phyloP scores from a whole-genome alignment of 2,888 invertebrate species.

The Alentia gelatinosa region DNA sequence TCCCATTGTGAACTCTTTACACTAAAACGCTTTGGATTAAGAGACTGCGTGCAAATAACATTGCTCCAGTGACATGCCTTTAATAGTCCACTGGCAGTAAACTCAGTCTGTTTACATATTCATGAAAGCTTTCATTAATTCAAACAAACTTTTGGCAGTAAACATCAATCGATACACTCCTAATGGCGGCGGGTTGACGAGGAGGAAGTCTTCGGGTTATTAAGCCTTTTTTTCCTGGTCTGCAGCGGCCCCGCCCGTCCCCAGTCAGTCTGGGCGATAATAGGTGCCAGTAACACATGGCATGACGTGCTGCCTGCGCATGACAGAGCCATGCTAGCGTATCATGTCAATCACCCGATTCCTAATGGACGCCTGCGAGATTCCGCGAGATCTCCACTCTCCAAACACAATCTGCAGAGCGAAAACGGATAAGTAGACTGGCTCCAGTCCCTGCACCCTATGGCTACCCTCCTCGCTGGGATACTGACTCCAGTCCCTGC shows the following conservation, averaged over 20 bases:
- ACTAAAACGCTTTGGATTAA: too few relatives aligned
- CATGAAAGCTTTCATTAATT: not conserved
- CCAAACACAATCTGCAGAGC: not conserved
- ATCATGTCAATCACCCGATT: conserved; percentile 19
- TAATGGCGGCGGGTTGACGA: not conserved
- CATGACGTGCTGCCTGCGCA: not conserved
- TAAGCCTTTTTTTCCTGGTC: not conserved
- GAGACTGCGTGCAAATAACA: too few relatives aligned
- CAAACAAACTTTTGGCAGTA: not conserved
- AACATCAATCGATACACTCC: not conserved
- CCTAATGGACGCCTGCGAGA: conserved; percentile 11
- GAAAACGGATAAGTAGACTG: not conserved
- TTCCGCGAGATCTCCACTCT: not conserved
- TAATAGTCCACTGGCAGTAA: too few relatives aligned
- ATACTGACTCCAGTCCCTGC: too few relatives aligned
- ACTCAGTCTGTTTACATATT: not conserved
- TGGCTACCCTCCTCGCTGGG: too few relatives aligned
- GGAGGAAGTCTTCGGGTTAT: not conserved
- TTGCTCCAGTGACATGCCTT: too few relatives aligned
- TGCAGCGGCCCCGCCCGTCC: not conserved
- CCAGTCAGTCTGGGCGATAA: not conserved
- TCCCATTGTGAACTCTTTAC: too few relatives aligned
- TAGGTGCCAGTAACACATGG: not conserved
- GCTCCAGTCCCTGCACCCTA: too few relatives aligned
- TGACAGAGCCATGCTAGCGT: not conserved